These are phyloP conservation scores for Denticeps clupeoides DNA, from an alignment of 2,797 vertebrate species.

Conservation along the genomic window DNA sequence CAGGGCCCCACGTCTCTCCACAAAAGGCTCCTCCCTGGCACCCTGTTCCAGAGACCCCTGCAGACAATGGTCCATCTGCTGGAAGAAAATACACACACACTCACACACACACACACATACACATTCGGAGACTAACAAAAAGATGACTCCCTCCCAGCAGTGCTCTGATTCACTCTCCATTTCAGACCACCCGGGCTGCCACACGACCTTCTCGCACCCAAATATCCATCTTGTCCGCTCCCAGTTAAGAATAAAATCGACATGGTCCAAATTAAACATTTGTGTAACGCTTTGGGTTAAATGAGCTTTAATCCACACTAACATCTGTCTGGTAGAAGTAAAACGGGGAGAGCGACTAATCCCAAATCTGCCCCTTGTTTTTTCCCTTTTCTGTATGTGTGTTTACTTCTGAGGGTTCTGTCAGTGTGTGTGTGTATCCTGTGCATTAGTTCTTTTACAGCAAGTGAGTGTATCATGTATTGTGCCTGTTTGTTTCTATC, in stretches of 20 bases:
- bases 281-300: slow-evolving; percentile 35
- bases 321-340: slow-evolving; percentile 28
- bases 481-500: slow-evolving; percentile 23
- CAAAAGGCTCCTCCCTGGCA: slow-evolving; percentile 9
- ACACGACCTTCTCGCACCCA: slow-evolving; percentile 38
- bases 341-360: slow-evolving; percentile 12
- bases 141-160: slow-evolving; percentile 16
- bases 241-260: background rate
- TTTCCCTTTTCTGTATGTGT: background rate
- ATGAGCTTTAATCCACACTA: slow-evolving; percentile 33
- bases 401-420: slow-evolving; percentile 19
- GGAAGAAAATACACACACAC: slow-evolving; percentile 40
- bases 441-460: background rate
- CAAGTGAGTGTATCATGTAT: no score
- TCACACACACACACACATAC: slow-evolving; percentile 1
- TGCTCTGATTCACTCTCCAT: slow-evolving; percentile 23
- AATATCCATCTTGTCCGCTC: slow-evolving; percentile 4
- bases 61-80: slow-evolving; percentile 68
- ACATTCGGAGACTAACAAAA: slow-evolving; percentile 30
- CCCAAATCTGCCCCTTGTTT: slow-evolving; percentile 5
- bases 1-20: slow-evolving; percentile 46
- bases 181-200: slow-evolving; percentile 64
- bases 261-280: slow-evolving; percentile 20
- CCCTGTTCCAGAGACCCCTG: slow-evolving; percentile 47
- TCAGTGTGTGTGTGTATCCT: slow-evolving; percentile 17